phyloP scores from a whole-genome alignment of 2,888 invertebrate species.

The Heliconius hortense region DNA sequence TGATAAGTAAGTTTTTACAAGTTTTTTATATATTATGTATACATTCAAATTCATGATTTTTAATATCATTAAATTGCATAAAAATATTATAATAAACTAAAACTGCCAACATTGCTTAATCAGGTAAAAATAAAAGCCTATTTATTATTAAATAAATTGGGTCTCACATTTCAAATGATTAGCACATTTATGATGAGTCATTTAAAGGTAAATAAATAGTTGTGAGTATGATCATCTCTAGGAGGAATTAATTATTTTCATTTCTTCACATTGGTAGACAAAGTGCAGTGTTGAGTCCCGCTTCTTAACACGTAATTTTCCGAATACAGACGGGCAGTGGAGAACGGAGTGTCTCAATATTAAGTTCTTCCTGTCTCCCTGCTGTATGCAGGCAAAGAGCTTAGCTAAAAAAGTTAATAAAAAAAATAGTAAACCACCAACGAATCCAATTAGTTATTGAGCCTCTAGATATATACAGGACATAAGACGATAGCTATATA shows the following conservation, averaged over 20 bases:
- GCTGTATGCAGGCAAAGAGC: too few species aligned
- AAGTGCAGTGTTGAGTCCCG: neutral
- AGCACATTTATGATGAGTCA: neutral
- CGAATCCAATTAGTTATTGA: too few species aligned
- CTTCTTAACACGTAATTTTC: neutral
- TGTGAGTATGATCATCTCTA: neutral
- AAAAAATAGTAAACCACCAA: too few species aligned
- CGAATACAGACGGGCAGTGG: neutral
- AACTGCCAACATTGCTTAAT: neutral
- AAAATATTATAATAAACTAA: neutral
- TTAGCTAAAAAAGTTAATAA: too few species aligned
- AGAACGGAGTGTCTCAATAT: neutral
- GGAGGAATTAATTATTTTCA: too few species aligned
- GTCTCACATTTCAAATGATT: neutral
- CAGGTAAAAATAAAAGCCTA: neutral
- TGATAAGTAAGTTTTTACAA: too few species aligned
- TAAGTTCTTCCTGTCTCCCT: neutral
- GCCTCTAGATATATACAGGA: too few species aligned
- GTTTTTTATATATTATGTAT: too few species aligned
- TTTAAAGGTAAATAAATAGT: neutral
- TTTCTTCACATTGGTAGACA: neutral
- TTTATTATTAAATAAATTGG: neutral
- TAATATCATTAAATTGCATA: neutral
- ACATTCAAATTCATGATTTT: neutral
- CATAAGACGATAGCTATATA: too few species aligned